Evolutionary conservation across 2,113 vertebrate genomes (phyloP).

Genomic region (Larimichthys polyactis): DNA sequence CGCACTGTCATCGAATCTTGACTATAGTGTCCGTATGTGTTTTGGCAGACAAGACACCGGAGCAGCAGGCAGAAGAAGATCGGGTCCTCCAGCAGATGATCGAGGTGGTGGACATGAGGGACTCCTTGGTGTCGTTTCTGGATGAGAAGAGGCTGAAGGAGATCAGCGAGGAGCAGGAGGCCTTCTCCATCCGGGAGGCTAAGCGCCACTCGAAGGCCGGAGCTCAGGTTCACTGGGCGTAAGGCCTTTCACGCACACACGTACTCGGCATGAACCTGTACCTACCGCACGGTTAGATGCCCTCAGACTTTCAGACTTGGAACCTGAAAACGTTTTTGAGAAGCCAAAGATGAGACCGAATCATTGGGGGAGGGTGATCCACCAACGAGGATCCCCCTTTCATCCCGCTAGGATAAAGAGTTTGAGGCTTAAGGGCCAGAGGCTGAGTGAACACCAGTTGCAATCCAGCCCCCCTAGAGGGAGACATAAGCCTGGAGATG

Average conservation of each 20-base stretch:
- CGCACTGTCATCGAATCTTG: no score
- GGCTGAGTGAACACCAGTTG: slow-evolving; percentile 6
- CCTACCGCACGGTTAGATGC: neutral
- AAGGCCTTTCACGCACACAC: slow-evolving; percentile 20
- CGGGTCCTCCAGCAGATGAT: slow-evolving; percentile 70
- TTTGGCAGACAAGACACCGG: no score
- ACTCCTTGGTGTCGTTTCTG: slow-evolving; percentile 89
- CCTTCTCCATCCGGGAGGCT: slow-evolving; percentile 76
- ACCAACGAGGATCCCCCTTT: neutral
- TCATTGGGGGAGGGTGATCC: neutral
- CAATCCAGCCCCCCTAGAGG: slow-evolving; percentile 48
- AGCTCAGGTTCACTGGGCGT: slow-evolving; percentile 84
- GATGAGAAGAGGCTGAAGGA: slow-evolving; percentile 92
- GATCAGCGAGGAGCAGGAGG: slow-evolving; percentile 80
- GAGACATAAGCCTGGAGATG: slow-evolving; percentile 50
- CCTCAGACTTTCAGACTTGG: slow-evolving; percentile 31
- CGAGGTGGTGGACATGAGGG: slow-evolving; percentile 92
- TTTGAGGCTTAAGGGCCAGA: neutral
- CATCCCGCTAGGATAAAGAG: neutral
- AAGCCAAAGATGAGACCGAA: slow-evolving; percentile 75
- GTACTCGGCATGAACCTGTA: neutral
- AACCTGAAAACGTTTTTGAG: slow-evolving; percentile 33
- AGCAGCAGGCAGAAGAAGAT: no score
- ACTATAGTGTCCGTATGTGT: no score
- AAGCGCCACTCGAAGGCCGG: slow-evolving; percentile 76